Evolutionary conservation across 1,140 invertebrate genomes (phyloP), one percentile per base, ranked within the genome.

Genomic region (Magallana angulata): DNA sequence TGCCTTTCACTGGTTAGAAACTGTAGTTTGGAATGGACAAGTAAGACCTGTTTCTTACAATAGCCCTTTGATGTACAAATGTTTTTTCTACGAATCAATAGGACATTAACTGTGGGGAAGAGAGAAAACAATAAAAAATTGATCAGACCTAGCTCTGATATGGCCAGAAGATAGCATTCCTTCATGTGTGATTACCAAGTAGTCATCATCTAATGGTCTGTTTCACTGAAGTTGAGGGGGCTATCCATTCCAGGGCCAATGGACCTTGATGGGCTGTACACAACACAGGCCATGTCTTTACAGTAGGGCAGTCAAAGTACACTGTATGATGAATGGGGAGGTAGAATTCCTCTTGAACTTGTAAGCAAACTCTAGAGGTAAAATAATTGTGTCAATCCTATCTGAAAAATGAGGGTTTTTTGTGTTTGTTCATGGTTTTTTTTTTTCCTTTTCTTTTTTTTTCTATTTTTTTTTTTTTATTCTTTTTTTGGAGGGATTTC

Each of bases 81-180:
- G 36, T 30, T 7, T 76, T 76, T 76, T 76, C 68, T 48, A 30
- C 24, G 68, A 76, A 76, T 76, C 68, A 76, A 76, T 76, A 76
- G 68, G 68, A 8, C 68, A 76, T 76, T 76, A 76, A 76, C 68
- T 76, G 68, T 30, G 9, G 24, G 68, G 68, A 30, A 76, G 68
- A 62, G 60, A 76, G 68, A 76, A 76, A 76, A 76, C 68, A 76
- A 76, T 76, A 76, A 76, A 76, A 76, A 76, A 76, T 76, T 76
- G 68, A 76, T 76, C 68, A 76, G 30, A 76, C 24, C 7, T 18
- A 30, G 30, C 68, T 76, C 5, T 30, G 68, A 76, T 76, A 36
- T 76, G 68, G 68, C 18, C 68, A 76, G 24, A 30, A 76, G 68
- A 76, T 76, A 76, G 68, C 18, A 76, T 18, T 76, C 68, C 68